phyloP scores from a whole-genome alignment of 1,140 invertebrate genomes.

The Philotrypesis tridentata region DNA sequence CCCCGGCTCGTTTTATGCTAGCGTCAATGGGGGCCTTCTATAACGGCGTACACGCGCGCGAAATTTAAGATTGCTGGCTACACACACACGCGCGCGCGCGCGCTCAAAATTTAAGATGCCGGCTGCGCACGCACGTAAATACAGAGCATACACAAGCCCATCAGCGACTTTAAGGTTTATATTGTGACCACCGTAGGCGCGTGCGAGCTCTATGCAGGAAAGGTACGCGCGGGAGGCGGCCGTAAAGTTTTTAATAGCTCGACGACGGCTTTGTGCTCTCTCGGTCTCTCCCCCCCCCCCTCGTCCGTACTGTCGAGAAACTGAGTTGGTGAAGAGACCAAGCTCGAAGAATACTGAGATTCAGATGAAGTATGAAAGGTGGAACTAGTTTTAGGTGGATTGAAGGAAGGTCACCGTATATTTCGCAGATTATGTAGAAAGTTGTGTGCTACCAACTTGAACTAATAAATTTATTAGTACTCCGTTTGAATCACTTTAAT shows the following conservation, averaged over 20 bases:
- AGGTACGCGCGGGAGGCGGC: neutral
- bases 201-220: neutral
- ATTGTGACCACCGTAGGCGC: too few species aligned
- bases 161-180: constrained; percentile 28
- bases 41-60: neutral
- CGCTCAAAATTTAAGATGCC: neutral
- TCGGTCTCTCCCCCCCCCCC: too few species aligned
- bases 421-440: too few species aligned
- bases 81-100: neutral
- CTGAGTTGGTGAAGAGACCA: neutral
- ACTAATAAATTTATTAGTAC: too few species aligned
- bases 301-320: neutral
- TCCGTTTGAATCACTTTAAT: too few species aligned
- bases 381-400: too few species aligned
- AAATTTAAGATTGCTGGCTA: neutral
- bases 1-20: neutral
- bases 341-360: neutral
- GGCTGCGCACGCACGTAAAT: neutral
- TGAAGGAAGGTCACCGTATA: too few species aligned
- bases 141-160: neutral
- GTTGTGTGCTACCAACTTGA: too few species aligned
- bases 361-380: neutral
- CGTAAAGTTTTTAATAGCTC: constrained; percentile 37
- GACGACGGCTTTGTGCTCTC: too few species aligned
- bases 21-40: constrained; percentile 1